A percentile compares a stretch with the other conserved stretches of the same genome.
Evolutionary conservation across 2,888 invertebrate species (phyloP).

Genomic region (Thymelicus sylvestris): DNA sequence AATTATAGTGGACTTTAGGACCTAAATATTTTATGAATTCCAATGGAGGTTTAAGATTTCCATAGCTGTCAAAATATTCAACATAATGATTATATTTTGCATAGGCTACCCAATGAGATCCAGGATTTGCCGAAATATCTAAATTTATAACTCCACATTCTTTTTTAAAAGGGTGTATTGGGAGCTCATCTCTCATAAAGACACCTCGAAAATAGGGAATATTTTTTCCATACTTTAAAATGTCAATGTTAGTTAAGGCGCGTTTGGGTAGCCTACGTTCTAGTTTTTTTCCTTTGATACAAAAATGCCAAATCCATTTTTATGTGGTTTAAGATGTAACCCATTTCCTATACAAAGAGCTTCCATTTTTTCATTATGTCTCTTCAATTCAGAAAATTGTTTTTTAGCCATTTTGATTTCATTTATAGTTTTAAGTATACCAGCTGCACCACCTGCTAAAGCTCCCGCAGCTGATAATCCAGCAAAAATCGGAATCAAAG

Average conservation of each 20-base stretch:
- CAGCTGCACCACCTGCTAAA: slow-evolving; percentile 57
- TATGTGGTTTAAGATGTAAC: neutral
- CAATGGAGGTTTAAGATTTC: neutral
- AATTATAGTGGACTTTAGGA: neutral
- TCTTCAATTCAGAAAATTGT: slow-evolving; percentile 10
- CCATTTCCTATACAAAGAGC: neutral
- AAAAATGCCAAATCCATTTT: neutral
- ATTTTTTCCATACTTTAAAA: neutral
- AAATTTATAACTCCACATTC: neutral
- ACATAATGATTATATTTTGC: neutral
- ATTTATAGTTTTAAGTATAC: slow-evolving; percentile 52
- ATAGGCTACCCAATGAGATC: neutral
- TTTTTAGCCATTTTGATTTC: slow-evolving; percentile 52
- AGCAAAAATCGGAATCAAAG: slow-evolving; percentile 58
- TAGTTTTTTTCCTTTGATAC: neutral
- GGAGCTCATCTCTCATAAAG: neutral
- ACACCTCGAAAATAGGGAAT: neutral
- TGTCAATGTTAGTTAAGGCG: neutral
- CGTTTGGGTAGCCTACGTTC: neutral
- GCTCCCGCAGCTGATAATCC: slow-evolving; percentile 55
- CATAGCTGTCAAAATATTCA: neutral
- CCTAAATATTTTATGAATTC: neutral
- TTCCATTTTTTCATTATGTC: neutral
- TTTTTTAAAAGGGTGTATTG: neutral
- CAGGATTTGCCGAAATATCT: neutral